Evolutionary conservation across 1,140 invertebrate species (phyloP).

Genomic region (Lasioglossum albipes): DNA sequence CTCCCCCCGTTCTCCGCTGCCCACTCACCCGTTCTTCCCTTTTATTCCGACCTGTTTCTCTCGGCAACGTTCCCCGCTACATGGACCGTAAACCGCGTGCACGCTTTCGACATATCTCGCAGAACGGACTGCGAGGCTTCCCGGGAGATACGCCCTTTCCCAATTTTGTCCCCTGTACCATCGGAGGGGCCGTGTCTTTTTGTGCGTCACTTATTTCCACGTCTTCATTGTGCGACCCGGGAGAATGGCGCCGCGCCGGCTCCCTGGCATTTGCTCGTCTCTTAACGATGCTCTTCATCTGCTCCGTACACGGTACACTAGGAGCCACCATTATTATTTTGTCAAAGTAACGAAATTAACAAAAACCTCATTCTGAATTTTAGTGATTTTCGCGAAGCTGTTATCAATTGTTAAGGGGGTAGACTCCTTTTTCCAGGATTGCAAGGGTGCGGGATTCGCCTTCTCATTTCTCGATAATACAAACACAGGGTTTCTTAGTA

Average conservation of each 20-base stretch:
- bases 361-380: too few species aligned
- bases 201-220: neutral
- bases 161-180: slow-evolving; percentile 27
- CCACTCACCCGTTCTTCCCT: neutral
- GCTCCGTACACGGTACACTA: too few species aligned
- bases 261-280: neutral
- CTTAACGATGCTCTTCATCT: too few species aligned
- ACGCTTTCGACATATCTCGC: slow-evolving; percentile 5
- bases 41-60: neutral
- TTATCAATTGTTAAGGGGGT: too few species aligned
- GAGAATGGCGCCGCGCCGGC: neutral
- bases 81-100: neutral
- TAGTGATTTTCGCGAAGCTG: too few species aligned
- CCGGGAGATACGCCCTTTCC: neutral
- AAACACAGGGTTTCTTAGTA: too few species aligned
- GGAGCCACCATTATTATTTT: too few species aligned
- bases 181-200: neutral
- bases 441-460: too few species aligned
- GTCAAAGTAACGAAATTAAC: too few species aligned
- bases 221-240: neutral
- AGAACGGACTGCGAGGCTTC: slow-evolving; percentile 1
- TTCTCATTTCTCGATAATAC: too few species aligned
- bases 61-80: neutral
- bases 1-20: too few species aligned
- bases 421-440: too few species aligned